phyloP scores from a whole-genome alignment of 2,797 vertebrate genomes.

The Silurus lanzhouensis region DNA sequence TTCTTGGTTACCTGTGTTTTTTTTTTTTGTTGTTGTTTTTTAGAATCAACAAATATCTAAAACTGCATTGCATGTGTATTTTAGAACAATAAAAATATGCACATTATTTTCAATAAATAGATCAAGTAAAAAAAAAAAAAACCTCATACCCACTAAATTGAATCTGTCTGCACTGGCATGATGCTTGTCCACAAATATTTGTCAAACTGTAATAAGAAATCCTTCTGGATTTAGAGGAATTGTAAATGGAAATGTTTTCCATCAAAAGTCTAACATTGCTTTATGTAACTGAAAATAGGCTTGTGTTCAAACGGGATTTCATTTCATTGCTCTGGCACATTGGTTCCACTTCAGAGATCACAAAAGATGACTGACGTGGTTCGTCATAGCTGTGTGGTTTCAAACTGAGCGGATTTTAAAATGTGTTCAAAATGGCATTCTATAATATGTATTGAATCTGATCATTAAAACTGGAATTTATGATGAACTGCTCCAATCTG shows the following conservation, averaged over 20 bases:
- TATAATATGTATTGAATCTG: conserved; percentile 8
- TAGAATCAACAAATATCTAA: neutral
- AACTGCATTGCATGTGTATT: neutral
- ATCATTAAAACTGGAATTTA: conserved; percentile 33
- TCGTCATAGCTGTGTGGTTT: conserved; percentile 30
- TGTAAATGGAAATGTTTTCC: conserved; percentile 41
- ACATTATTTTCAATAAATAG: neutral
- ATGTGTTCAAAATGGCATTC: conserved; percentile 24
- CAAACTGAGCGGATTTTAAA: conserved; percentile 16
- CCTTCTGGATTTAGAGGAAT: conserved; percentile 33
- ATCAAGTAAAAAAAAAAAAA: neutral
- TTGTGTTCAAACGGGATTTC: conserved; percentile 59
- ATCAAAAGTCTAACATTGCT: conserved; percentile 25
- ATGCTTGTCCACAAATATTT: conserved; percentile 19
- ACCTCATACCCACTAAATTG: conserved; percentile 14
- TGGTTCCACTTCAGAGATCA: conserved; percentile 40
- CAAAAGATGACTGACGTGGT: conserved; percentile 27
- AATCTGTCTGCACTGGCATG: conserved; percentile 29
- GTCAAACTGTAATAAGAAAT: conserved; percentile 35
- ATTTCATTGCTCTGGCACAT: conserved; percentile 52
- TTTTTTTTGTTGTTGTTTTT: neutral
- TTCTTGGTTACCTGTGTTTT: neutral
- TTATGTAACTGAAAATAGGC: conserved; percentile 68
- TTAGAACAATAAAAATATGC: neutral
- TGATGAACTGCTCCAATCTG: neutral